These are phyloP conservation scores for Platynereis dumerilii DNA, from an alignment of 2,888 invertebrate genomes.

Conservation along the genomic window DNA sequence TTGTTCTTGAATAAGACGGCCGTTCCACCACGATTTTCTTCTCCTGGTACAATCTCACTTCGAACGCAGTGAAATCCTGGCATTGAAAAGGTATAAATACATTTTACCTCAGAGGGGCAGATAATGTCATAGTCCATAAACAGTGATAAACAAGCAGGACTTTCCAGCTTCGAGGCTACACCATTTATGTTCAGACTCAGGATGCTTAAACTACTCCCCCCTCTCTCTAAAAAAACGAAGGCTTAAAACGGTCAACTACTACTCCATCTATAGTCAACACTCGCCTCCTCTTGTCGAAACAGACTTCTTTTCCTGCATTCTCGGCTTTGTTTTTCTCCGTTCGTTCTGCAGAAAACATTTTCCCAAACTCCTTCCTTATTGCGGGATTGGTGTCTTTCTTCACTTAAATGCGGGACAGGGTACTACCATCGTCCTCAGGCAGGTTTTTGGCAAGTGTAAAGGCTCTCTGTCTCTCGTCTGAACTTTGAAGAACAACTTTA, in stretches of 20 bases:
- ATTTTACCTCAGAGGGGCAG: not conserved
- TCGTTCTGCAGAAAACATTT: too few species aligned
- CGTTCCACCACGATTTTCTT: not conserved
- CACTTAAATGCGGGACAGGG: too few species aligned
- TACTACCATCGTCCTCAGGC: too few species aligned
- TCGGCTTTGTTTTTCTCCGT: too few species aligned
- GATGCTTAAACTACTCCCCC: not conserved
- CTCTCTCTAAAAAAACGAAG: not conserved
- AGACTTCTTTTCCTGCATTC: too few species aligned
- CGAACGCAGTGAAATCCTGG: not conserved
- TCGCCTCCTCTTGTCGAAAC: too few species aligned
- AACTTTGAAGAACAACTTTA: too few species aligned
- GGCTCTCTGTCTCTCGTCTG: too few species aligned
- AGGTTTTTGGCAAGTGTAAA: too few species aligned
- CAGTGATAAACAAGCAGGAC: not conserved
- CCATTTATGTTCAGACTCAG: slow-evolving; percentile 3
- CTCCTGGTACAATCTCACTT: not conserved
- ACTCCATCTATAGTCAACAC: not conserved
- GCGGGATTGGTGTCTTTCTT: too few species aligned
- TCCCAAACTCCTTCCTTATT: too few species aligned
- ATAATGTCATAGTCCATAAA: not conserved
- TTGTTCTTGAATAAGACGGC: not conserved
- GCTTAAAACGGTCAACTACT: not conserved
- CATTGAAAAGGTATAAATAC: not conserved
- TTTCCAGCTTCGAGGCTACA: not conserved